phyloP scores from a whole-genome alignment of 2,797 vertebrate genomes.

The Euthynnus affinis region DNA sequence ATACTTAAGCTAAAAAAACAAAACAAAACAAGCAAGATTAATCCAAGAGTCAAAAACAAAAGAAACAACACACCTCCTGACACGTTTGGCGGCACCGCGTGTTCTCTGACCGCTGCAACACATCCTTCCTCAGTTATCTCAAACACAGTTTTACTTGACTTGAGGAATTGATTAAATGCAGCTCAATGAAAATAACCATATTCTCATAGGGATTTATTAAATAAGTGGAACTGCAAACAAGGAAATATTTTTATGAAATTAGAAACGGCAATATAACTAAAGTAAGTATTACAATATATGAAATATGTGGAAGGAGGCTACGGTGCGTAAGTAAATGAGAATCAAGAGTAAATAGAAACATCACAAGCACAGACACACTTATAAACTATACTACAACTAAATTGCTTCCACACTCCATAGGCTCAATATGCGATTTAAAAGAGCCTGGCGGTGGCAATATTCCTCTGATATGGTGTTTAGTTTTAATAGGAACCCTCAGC shows the following conservation, averaged over 20 bases:
- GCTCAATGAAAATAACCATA: constrained; percentile 39
- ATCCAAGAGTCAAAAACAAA: not conserved
- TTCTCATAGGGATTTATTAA: constrained; percentile 48
- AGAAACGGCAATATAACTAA: constrained; percentile 64
- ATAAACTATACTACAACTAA: constrained; percentile 82
- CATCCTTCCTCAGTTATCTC: not conserved
- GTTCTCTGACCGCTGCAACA: not conserved
- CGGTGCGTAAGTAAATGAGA: constrained; percentile 76
- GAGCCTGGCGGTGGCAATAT: constrained; percentile 85
- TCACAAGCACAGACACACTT: constrained; percentile 72
- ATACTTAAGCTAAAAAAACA: not conserved
- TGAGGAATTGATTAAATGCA: constrained; percentile 26
- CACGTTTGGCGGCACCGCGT: not conserved
- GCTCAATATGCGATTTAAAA: constrained; percentile 83
- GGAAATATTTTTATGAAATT: constrained; percentile 57
- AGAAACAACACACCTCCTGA: constrained; percentile 6
- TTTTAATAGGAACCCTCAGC: constrained; percentile 87
- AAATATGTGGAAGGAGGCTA: constrained; percentile 56
- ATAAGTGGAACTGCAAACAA: constrained; percentile 62
- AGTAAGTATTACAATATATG: constrained; percentile 72
- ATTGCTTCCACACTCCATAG: constrained; percentile 83
- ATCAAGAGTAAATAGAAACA: constrained; percentile 78
- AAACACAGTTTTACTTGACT: constrained; percentile 13
- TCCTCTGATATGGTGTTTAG: constrained; percentile 87
- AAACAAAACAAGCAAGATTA: not conserved